These are phyloP conservation scores for Pelodytes ibericus DNA, from an alignment of 2,797 vertebrate genomes.

Conservation along the genomic window DNA sequence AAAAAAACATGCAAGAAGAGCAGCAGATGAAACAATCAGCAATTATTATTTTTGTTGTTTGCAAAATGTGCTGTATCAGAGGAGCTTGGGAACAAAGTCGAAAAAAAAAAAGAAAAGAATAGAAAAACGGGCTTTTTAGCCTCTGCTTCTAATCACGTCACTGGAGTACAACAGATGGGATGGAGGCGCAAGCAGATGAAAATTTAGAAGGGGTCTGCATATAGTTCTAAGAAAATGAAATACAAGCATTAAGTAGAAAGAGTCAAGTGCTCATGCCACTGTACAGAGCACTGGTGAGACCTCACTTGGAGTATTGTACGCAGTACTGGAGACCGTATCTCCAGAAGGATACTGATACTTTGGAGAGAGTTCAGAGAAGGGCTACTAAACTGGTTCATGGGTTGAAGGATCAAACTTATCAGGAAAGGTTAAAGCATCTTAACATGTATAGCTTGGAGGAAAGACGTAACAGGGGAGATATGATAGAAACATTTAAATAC, in stretches of 20 bases:
- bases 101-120: slow-evolving; percentile 40
- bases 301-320: too few relatives aligned
- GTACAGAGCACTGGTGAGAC: too few relatives aligned
- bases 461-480: too few relatives aligned
- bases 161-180: slow-evolving; percentile 45
- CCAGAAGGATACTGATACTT: too few relatives aligned
- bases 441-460: too few relatives aligned
- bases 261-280: too few relatives aligned
- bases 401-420: too few relatives aligned
- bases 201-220: slow-evolving; percentile 42
- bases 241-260: not conserved
- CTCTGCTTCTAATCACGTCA: slow-evolving; percentile 40
- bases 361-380: too few relatives aligned
- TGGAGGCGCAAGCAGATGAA: slow-evolving; percentile 37
- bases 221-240: slow-evolving; percentile 15
- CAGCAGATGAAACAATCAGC: slow-evolving; percentile 63
- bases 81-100: slow-evolving; percentile 46
- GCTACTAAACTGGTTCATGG: too few relatives aligned
- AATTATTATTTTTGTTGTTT: slow-evolving; percentile 55
- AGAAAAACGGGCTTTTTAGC: slow-evolving; percentile 35
- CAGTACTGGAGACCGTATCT: too few relatives aligned
- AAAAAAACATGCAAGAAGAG: slow-evolving; percentile 68
- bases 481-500: too few relatives aligned
- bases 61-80: slow-evolving; percentile 55
- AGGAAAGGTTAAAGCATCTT: too few relatives aligned